Evolutionary conservation across 2,888 invertebrate genomes (phyloP).

Genomic region (Papilio elwesi): DNA sequence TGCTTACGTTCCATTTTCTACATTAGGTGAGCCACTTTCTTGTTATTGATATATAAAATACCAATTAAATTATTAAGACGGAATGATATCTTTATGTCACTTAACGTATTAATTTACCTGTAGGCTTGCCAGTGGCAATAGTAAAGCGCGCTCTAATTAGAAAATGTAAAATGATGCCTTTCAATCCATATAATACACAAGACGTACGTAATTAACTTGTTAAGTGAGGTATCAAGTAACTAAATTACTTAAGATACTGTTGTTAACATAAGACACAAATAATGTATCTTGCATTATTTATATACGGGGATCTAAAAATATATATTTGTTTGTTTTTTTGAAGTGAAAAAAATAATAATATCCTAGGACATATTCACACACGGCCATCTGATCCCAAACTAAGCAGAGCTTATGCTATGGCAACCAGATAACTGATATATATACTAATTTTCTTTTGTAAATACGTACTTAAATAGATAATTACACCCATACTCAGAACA

Average conservation of each 20-base stretch:
- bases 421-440: too few species aligned
- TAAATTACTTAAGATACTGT: constrained; percentile 10
- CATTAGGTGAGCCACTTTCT: too few species aligned
- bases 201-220: constrained; percentile 28
- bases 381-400: too few species aligned
- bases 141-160: constrained; percentile 30
- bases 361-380: too few species aligned
- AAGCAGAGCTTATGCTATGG: too few species aligned
- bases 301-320: too few species aligned
- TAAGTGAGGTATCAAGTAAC: constrained; percentile 24
- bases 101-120: constrained; percentile 10
- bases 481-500: too few species aligned
- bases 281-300: neutral
- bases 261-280: neutral
- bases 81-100: constrained; percentile 8
- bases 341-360: too few species aligned
- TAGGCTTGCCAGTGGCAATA: constrained; percentile 5
- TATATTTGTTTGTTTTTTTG: too few species aligned
- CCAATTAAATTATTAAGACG: neutral
- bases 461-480: too few species aligned
- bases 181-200: constrained; percentile 21
- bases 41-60: neutral
- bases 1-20: too few species aligned
- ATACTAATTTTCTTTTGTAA: too few species aligned
- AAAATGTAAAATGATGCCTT: constrained; percentile 27